Conservation (phyloP, 2,113 vertebrate species). For the Mastomys natalensis region DNA sequence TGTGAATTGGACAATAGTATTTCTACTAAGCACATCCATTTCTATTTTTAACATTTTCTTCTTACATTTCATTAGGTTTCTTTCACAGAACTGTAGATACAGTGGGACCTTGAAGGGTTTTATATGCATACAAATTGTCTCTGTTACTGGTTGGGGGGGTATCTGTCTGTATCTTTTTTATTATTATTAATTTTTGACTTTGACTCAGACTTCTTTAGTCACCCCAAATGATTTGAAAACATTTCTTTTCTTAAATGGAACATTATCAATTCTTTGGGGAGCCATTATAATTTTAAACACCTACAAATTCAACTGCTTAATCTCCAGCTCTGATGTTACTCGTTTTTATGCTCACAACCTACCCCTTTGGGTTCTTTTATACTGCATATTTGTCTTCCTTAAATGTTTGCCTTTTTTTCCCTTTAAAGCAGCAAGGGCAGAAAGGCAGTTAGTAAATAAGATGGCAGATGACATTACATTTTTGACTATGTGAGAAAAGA, state of each 20-base stretch:
- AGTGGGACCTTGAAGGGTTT: constrained; percentile 48
- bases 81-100: constrained; percentile 21
- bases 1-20: constrained; percentile 47
- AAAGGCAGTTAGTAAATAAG: constrained; percentile 65
- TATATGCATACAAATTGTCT: constrained; percentile 57
- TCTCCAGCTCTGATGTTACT: constrained; percentile 68
- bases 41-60: constrained; percentile 60
- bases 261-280: constrained; percentile 75
- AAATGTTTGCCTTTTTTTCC: constrained; percentile 72
- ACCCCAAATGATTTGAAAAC: constrained; percentile 64
- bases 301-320: constrained; percentile 68
- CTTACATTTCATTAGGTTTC: constrained; percentile 73
- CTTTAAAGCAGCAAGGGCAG: constrained; percentile 57
- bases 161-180: constrained; percentile 23
- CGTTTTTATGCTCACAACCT: constrained; percentile 72
- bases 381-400: constrained; percentile 74
- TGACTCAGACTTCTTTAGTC: constrained; percentile 67
- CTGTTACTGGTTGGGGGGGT: constrained; percentile 59
- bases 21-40: constrained; percentile 58
- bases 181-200: constrained; percentile 73
- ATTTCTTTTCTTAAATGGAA: constrained; percentile 75
- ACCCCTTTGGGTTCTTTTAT: constrained; percentile 63
- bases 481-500: constrained; percentile 65
- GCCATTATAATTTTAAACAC: constrained; percentile 73
- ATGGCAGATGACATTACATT: constrained; percentile 54